Conservation (phyloP, 2,797 vertebrate genomes). For the Oryzias sinensis region DNA sequence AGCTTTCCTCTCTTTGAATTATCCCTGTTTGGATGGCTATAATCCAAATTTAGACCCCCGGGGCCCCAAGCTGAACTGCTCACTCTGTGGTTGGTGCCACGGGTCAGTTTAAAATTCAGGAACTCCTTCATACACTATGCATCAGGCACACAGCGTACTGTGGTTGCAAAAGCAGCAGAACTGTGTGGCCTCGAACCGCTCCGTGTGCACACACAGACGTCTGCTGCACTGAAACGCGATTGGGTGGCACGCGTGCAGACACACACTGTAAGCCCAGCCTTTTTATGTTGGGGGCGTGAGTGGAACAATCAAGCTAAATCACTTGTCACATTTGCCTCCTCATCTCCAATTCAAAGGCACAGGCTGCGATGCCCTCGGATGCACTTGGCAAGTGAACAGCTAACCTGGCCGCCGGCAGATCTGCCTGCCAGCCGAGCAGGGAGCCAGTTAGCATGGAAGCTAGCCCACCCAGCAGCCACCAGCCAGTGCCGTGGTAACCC, state of each 20-base stretch:
- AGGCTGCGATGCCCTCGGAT: slow-evolving; percentile 66
- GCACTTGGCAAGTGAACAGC: slow-evolving; percentile 69
- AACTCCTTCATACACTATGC: slow-evolving; percentile 60
- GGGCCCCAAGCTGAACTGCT: slow-evolving; percentile 45
- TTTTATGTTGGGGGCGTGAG: slow-evolving; percentile 55
- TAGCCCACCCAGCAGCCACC: slow-evolving; percentile 57
- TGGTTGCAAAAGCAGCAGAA: slow-evolving; percentile 26
- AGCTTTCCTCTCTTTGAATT: slow-evolving; percentile 57
- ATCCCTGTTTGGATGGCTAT: slow-evolving; percentile 56
- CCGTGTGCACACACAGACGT: background rate
- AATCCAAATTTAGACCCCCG: slow-evolving; percentile 51
- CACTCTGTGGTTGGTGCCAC: slow-evolving; percentile 43
- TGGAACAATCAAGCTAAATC: slow-evolving; percentile 63
- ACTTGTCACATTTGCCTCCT: slow-evolving; percentile 64
- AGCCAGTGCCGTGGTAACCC: slow-evolving; percentile 61
- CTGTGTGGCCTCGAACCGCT: slow-evolving; percentile 1
- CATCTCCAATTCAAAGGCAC: slow-evolving; percentile 69
- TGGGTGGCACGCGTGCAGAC: slow-evolving; percentile 33
- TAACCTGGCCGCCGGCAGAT: slow-evolving; percentile 63
- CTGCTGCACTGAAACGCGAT: slow-evolving; percentile 20
- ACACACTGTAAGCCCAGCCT: slow-evolving; percentile 37
- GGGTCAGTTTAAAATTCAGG: slow-evolving; percentile 62
- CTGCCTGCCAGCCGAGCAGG: slow-evolving; percentile 54
- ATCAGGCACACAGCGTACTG: slow-evolving; percentile 51
- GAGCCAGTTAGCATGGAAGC: slow-evolving; percentile 68